phyloP scores from a whole-genome alignment of 2,888 invertebrate genomes.

The Taenaris catops region DNA sequence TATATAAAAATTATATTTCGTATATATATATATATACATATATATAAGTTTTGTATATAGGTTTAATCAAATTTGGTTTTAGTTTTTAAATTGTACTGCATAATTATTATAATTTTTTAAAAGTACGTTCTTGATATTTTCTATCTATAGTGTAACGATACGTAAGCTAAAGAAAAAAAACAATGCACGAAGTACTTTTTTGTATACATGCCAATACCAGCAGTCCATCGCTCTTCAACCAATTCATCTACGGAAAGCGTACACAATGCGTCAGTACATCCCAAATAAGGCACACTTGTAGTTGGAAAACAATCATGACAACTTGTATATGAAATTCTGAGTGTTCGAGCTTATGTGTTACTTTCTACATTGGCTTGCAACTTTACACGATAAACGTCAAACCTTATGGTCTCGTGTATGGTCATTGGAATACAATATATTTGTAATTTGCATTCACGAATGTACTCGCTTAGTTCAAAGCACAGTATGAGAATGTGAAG shows the following conservation, averaged over 20 bases:
- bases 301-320: slow-evolving; percentile 1
- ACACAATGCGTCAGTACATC: slow-evolving; percentile 23
- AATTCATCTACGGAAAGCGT: slow-evolving; percentile 14
- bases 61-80: no score
- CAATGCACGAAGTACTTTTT: slow-evolving; percentile 16
- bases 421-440: slow-evolving; percentile 23
- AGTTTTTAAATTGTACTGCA: no score
- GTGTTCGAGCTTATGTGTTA: slow-evolving; percentile 3
- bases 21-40: no score
- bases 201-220: slow-evolving; percentile 26
- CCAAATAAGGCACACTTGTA: slow-evolving; percentile 19
- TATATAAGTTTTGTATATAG: no score
- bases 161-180: no score
- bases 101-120: no score
- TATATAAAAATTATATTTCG: no score
- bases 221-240: slow-evolving; percentile 13
- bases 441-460: slow-evolving; percentile 28
- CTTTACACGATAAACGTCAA: not conserved
- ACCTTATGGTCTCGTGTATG: slow-evolving; percentile 6
- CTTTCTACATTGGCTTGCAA: slow-evolving; percentile 8
- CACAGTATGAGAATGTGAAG: slow-evolving; percentile 43
- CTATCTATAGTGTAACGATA: no score
- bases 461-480: slow-evolving; percentile 31
- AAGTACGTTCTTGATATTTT: no score
- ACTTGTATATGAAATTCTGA: not conserved